Evolutionary conservation across 2,113 vertebrate genomes (phyloP), one percentile per base, ranked within the genome.

Genomic region (Pygoscelis antarcticus): DNA sequence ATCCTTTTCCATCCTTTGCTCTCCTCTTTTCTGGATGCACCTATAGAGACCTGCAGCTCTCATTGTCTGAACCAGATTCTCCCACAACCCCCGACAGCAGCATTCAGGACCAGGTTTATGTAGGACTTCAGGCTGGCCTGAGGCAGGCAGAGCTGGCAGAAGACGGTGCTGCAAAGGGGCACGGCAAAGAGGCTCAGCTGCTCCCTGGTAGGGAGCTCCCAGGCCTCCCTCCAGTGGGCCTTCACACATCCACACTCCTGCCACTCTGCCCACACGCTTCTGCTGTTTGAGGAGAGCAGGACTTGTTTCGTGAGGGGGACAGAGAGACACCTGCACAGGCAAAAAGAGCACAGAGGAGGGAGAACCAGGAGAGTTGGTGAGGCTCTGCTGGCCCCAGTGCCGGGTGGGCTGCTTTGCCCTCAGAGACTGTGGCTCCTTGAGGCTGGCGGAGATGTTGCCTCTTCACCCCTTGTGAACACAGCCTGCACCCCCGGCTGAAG

Each of bases 161-260:
- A 77, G 62, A 65, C 25, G 38, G 27, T 83, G 71, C 66, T 1
- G 3, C 58, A 42, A 17, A 78, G 1, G 30, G 21, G 7, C 25
- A 65, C 0, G 0, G 27, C 47, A 38, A 14, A 81, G 32, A 75
- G 55, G 40, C 13, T 74, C 51, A 65, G 1, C 54, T 64, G 8
- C 42, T 77, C 25, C 10, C 64, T 23, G 34, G 8, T 30, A 34
- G 36, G 60, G 22, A 52, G 11, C 14, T 93, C 40, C 51, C 49
- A 70, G 2, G 3, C 20, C 16, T 61, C n/a, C 26, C 58, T 81
- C 21, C 54, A 78, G 36, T 46, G 21, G 69, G 34, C 36, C 51
- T 82, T 42, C 26, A 19, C 1, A 1, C 29, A 55, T 29, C 13
- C 25, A 42, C 0, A 0, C 54, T 64, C 38, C 13, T 14, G 54